Evolutionary conservation across 2,113 vertebrate genomes (phyloP).

Genomic region (Glaucidium brasilianum): DNA sequence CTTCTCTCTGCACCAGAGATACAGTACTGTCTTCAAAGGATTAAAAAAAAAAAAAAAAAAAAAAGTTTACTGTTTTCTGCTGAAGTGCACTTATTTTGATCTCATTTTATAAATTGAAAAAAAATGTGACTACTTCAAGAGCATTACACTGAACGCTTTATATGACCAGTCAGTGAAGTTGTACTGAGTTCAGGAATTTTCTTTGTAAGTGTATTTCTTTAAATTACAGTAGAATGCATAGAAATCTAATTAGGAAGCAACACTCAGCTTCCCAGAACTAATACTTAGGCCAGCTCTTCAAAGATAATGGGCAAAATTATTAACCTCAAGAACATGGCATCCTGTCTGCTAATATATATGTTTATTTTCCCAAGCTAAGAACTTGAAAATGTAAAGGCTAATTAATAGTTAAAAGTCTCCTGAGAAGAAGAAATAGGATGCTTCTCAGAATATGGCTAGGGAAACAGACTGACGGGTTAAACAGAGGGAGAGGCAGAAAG

Average conservation of each 20-base stretch:
- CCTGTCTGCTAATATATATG: not conserved
- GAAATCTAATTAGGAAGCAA: slow-evolving; percentile 31
- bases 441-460: not conserved
- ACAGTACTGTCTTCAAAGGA: not conserved
- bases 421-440: not conserved
- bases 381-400: not conserved
- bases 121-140: not conserved
- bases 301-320: slow-evolving; percentile 38
- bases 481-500: not conserved
- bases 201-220: not conserved
- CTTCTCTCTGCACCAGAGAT: not conserved
- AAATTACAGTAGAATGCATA: not conserved
- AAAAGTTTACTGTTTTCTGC: not conserved
- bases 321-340: not conserved
- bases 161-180: not conserved
- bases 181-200: not conserved
- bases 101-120: not conserved
- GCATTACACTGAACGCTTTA: not conserved
- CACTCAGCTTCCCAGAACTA: slow-evolving; percentile 24
- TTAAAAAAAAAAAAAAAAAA: not conserved
- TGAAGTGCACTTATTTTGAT: not conserved
- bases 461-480: not conserved
- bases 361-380: slow-evolving; percentile 13
- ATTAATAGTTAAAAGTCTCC: not conserved
- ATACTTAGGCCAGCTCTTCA: not conserved